phyloP scores from a whole-genome alignment of 2,797 vertebrate species.

The Fistularia commersonii region DNA sequence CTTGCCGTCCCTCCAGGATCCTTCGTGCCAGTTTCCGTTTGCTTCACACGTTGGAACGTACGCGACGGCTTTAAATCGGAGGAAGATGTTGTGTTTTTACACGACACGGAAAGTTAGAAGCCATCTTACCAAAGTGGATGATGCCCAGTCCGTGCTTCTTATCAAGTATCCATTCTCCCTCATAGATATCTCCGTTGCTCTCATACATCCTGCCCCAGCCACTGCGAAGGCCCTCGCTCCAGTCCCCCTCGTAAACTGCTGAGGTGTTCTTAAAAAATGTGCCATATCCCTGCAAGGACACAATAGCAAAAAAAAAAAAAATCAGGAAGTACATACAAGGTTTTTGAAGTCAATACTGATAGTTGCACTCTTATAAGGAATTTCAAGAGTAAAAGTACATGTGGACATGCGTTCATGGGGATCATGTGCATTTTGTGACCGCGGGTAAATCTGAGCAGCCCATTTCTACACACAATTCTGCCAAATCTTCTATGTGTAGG shows the following conservation, averaged over 20 bases:
- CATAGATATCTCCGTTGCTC: constrained; percentile 79
- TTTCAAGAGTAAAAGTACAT: too few relatives aligned
- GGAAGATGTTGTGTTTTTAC: neutral
- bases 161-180: constrained; percentile 86
- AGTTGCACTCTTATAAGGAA: too few relatives aligned
- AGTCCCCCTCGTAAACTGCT: constrained; percentile 85
- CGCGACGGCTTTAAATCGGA: too few relatives aligned
- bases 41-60: constrained; percentile 61
- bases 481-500: too few relatives aligned
- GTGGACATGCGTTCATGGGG: neutral
- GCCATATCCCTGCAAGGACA: constrained; percentile 80
- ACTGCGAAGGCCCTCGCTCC: constrained; percentile 72
- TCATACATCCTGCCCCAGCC: constrained; percentile 89
- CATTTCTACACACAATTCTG: too few relatives aligned
- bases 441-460: too few relatives aligned
- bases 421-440: neutral
- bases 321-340: too few relatives aligned
- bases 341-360: too few relatives aligned
- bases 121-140: constrained; percentile 73
- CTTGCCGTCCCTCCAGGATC: constrained; percentile 83
- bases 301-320: too few relatives aligned
- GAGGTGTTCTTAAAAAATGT: constrained; percentile 66
- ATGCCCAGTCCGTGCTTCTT: constrained; percentile 78
- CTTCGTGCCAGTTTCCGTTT: constrained; percentile 85
- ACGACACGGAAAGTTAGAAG: neutral